These are phyloP conservation scores for Ichneumoninae sp. DNA, from an alignment of 2,888 invertebrate genomes.

Conservation along the genomic window DNA sequence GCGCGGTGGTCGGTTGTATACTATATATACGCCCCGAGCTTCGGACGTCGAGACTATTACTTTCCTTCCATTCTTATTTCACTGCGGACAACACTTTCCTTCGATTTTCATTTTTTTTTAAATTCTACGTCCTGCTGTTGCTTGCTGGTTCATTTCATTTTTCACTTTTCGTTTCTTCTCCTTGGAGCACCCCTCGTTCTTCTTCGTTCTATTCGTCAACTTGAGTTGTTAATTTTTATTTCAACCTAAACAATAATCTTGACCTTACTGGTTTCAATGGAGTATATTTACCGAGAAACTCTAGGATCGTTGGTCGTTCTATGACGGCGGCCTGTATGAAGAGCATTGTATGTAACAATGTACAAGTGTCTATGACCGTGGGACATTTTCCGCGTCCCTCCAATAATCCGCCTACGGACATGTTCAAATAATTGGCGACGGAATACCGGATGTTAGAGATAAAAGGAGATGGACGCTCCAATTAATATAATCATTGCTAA, in stretches of 20 bases:
- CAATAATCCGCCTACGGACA: neutral
- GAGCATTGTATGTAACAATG: neutral
- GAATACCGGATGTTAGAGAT: neutral
- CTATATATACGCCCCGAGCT: constrained; percentile 15
- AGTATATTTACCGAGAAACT: neutral
- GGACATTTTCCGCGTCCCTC: neutral
- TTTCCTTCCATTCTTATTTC: constrained; percentile 66
- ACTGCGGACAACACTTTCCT: constrained; percentile 57
- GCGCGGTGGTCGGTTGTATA: constrained; percentile 62
- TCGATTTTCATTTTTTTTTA: constrained; percentile 51
- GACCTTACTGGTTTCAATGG: neutral
- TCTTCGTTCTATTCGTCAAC: neutral
- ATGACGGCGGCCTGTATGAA: neutral
- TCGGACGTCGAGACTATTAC: constrained; percentile 64
- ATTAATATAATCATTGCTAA: neutral
- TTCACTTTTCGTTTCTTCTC: constrained; percentile 25
- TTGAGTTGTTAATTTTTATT: neutral
- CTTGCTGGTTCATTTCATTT: constrained; percentile 6
- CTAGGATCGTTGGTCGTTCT: neutral
- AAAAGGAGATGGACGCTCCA: neutral
- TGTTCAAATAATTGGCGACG: neutral
- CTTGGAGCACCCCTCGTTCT: neutral
- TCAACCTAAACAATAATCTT: neutral
- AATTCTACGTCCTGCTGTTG: constrained; percentile 16
- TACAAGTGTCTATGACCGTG: too few relatives aligned